A percentile compares a stretch with the other conserved stretches of the same genome.
Evolutionary conservation across 2,113 vertebrate genomes (phyloP).

Genomic region (Rhombomys opimus): DNA sequence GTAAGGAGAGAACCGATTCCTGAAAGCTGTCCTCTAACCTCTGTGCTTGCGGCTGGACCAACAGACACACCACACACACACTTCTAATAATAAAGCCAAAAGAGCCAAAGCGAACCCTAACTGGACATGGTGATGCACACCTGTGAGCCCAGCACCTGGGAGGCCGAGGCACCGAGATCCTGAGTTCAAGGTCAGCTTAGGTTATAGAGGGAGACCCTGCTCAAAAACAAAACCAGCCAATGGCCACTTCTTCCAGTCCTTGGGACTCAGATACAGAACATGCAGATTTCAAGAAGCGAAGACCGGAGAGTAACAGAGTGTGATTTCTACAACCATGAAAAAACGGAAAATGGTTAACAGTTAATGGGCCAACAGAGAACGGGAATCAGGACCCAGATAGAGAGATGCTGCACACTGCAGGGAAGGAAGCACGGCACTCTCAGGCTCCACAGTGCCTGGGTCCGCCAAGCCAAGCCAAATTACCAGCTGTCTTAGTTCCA

Average conservation of each 20-base stretch:
- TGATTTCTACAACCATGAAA: constrained; percentile 17
- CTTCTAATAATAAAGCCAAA: not conserved
- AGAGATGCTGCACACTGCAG: not conserved
- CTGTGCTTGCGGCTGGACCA: not conserved
- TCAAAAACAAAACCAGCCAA: not conserved
- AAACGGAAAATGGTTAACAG: not conserved
- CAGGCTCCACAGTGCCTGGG: not conserved
- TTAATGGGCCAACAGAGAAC: not conserved
- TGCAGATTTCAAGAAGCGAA: not conserved
- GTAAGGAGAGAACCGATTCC: not conserved
- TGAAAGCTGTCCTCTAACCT: not conserved
- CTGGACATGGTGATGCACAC: no score
- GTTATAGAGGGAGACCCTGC: not conserved
- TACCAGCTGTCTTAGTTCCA: not conserved
- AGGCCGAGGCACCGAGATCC: not conserved
- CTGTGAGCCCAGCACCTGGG: not conserved
- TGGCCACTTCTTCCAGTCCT: not conserved
- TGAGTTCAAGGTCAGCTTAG: not conserved
- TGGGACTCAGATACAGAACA: not conserved
- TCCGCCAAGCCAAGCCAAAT: not conserved
- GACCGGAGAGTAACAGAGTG: not conserved
- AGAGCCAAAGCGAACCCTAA: not conserved
- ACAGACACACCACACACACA: not conserved
- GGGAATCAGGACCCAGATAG: not conserved
- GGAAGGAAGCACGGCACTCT: not conserved